Evolutionary conservation across 2,888 invertebrate genomes (phyloP).

Genomic region (Ormyrus nitidulus): DNA sequence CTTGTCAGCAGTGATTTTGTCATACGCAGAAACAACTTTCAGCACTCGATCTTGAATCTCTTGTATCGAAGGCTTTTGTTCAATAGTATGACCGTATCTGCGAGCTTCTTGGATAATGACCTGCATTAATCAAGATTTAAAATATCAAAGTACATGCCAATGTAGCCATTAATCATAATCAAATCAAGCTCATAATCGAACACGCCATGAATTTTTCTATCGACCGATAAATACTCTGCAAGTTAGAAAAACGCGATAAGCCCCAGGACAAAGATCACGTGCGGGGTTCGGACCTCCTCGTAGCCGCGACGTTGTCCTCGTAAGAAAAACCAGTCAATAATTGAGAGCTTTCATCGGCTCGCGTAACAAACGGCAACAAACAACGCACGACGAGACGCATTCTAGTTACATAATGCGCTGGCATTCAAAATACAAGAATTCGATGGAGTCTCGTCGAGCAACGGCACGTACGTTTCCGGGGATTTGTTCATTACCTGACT

Average conservation of each 20-base stretch:
- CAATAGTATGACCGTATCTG: constrained; percentile 69
- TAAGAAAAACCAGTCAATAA: not conserved
- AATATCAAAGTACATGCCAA: no score
- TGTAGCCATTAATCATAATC: not conserved
- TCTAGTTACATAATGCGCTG: constrained; percentile 64
- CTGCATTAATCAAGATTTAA: constrained; percentile 42
- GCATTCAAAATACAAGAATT: constrained; percentile 38
- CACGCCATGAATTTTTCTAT: not conserved
- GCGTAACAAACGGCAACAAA: not conserved
- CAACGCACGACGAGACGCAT: not conserved
- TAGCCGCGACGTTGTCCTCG: not conserved
- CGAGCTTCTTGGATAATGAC: constrained; percentile 48
- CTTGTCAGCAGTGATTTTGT: constrained; percentile 92
- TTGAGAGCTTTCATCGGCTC: not conserved
- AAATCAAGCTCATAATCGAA: constrained; percentile 5
- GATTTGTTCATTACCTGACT: constrained; percentile 63
- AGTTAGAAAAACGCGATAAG: not conserved
- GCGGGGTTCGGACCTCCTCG: not conserved
- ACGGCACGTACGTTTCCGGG: no score
- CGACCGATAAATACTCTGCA: not conserved
- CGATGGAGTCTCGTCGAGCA: not conserved
- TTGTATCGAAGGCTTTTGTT: constrained; percentile 78
- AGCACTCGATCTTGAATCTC: constrained; percentile 88
- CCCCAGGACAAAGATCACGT: constrained; percentile 22
- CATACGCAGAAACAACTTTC: constrained; percentile 91